A percentile compares a stretch with the other conserved stretches of the same genome.
Conservation (phyloP, 1,140 invertebrate species). For the Sminthurides bifidus region DNA sequence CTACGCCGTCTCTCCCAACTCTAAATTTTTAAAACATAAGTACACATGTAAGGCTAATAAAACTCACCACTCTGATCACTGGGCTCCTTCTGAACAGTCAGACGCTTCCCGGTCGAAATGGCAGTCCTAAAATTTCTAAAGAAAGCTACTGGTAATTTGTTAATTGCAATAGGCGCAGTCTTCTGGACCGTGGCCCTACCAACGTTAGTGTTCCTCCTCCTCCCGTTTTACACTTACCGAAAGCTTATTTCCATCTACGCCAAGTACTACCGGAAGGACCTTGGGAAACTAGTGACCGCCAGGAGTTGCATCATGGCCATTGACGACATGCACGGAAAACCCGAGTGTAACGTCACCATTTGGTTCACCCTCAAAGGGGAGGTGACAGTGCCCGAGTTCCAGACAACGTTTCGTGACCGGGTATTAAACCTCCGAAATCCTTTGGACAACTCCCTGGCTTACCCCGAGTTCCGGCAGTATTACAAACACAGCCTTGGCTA, state of each 20-base stretch:
- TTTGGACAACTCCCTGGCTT: neutral
- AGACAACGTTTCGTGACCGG: neutral
- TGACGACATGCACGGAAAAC: neutral
- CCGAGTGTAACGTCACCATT: constrained; percentile 1
- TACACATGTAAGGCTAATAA: too few species aligned
- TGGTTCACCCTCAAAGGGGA: constrained; percentile 3
- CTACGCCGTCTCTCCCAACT: too few species aligned
- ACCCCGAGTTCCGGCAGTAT: constrained; percentile 7
- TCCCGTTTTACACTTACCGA: neutral
- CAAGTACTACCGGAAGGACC: neutral
- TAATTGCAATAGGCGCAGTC: neutral
- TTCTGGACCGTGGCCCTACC: neutral
- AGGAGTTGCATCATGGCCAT: neutral
- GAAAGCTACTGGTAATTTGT: neutral
- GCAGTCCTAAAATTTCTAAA: neutral
- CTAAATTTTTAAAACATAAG: too few species aligned
- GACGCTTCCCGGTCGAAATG: neutral
- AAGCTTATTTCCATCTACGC: neutral
- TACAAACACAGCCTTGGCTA: constrained; percentile 1
- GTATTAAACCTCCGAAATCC: neutral
- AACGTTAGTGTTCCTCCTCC: neutral
- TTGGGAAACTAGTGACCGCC: neutral
- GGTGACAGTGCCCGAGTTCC: neutral
- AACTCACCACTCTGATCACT: too few species aligned
- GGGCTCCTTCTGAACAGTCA: neutral